A percentile compares a stretch with the other conserved stretches of the same genome.
Evolutionary conservation across 2,113 vertebrate genomes (phyloP).

Genomic region (Carassius carassius): DNA sequence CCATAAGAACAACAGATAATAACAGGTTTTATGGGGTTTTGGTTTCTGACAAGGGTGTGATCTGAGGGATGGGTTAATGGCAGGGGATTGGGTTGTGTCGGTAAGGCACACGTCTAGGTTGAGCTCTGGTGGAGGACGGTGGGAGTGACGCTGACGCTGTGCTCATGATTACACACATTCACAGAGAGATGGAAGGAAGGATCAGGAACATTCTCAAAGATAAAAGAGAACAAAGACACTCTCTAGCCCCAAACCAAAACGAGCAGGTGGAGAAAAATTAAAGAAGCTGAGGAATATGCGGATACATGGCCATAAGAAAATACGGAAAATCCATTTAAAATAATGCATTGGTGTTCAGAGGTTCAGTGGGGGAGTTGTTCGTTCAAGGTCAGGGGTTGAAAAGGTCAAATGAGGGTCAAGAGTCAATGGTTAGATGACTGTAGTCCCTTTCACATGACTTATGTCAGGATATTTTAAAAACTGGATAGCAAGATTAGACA

Average conservation of each 20-base stretch:
- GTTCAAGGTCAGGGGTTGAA: conserved; percentile 12
- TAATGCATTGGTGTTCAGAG: neutral
- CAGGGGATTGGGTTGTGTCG: conserved; percentile 8
- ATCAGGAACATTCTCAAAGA: conserved; percentile 69
- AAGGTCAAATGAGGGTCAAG: conserved; percentile 38
- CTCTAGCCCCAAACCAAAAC: conserved; percentile 7
- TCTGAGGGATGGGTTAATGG: conserved; percentile 25
- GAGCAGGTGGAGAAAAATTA: neutral
- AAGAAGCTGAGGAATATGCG: neutral
- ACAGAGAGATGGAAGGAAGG: conserved; percentile 73
- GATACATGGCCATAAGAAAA: neutral
- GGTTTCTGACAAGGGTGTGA: conserved; percentile 20
- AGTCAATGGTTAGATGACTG: conserved; percentile 15
- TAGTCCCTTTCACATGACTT: neutral
- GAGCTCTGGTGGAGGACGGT: conserved; percentile 22
- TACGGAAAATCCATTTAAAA: neutral
- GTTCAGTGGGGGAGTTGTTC: neutral
- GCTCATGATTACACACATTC: conserved; percentile 50
- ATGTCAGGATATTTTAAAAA: neutral
- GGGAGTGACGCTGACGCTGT: conserved; percentile 32
- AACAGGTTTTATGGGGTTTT: neutral
- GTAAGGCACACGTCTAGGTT: conserved; percentile 5
- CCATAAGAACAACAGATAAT: neutral
- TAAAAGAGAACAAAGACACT: conserved; percentile 45
- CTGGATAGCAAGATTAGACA: neutral